Percentiles rank a stretch among this genome's conserved stretches.
These are phyloP conservation scores for Bombus polaris DNA, from an alignment of 1,140 invertebrate species.

Conservation along the genomic window DNA sequence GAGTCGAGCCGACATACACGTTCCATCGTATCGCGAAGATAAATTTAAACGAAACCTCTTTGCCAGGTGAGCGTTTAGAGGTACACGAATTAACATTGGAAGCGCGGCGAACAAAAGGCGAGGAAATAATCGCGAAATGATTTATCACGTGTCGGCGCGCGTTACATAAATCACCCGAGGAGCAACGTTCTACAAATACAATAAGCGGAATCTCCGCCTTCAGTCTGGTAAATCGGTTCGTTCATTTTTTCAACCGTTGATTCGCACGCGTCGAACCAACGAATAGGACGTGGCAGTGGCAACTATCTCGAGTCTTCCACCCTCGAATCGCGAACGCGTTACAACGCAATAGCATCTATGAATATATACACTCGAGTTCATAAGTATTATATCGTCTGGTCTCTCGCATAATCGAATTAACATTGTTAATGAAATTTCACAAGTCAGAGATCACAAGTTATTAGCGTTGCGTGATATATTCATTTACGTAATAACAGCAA, in stretches of 20 bases:
- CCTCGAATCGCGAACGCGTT: not conserved
- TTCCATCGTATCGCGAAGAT: too few relatives aligned
- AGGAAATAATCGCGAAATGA: constrained; percentile 22
- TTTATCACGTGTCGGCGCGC: not conserved
- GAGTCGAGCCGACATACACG: not conserved
- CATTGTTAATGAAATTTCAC: too few relatives aligned
- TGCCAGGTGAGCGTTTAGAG: not conserved
- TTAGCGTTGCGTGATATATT: too few relatives aligned
- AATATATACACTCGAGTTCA: not conserved
- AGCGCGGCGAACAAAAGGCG: not conserved
- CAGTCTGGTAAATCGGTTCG: not conserved
- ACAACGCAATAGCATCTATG: constrained; percentile 1
- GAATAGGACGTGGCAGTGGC: not conserved
- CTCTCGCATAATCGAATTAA: too few relatives aligned
- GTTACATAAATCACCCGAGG: constrained; percentile 13
- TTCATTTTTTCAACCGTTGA: not conserved
- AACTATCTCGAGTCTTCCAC: not conserved
- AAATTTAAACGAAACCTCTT: not conserved
- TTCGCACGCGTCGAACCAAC: not conserved
- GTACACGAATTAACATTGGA: constrained; percentile 14
- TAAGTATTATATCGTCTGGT: too few relatives aligned
- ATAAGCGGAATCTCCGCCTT: not conserved
- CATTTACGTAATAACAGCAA: too few relatives aligned
- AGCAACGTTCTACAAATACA: constrained; percentile 15
- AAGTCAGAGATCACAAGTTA: too few relatives aligned